Base-by-base conservation (phyloP, 2,888 invertebrate species). In the Cheilosia vulpina region DNA sequence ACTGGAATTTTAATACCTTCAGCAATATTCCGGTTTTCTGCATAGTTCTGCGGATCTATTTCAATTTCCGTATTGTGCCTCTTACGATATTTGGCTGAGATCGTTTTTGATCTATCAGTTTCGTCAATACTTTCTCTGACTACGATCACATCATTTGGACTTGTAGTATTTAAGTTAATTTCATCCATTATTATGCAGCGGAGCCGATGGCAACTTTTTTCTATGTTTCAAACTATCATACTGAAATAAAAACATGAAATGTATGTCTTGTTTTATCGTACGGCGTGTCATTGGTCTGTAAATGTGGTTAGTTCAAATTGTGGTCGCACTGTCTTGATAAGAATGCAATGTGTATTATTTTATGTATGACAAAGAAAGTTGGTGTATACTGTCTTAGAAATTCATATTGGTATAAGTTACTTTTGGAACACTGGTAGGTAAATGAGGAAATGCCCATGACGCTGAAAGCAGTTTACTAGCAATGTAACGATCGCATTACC, bases 1-100 rank as follows among this genome's bases (percentile, higher is more conserved):
- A 47, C 7, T 9, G 4, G 19, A 17, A 17, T 7, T 5, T 47
- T 2, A 3, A 63, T 81, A 89, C 92, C 92, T 85, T 92, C 91
- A 3, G 91, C 91, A 4, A 90, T 88, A 87, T 90, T 91, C 88
- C 91, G 91, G 57, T 89, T 91, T 1, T 88, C 88, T 2, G 91
- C 90, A 87, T 89, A 92, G 13, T 43, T 65, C n/a, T 68, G 84
- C 9, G 63, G 84, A 24, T 53, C 58, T 15, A n/a, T 53, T 7
- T 66, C 58, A 11, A 17, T 38, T 38, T 52, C 79, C 11, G 27
- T 43, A 3, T 41, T 72, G 13, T 9, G 7, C 27, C 31, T 17
- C 1, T 52, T 41, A 19, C 19, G 3, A 24, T 17, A n/a, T 5
- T 3, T n/a, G 19, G 5, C 15, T 6, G n/a, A 19, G 21, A 41